Evolutionary conservation across 2,797 vertebrate genomes (phyloP).

Genomic region (Aplochiton taeniatus): DNA sequence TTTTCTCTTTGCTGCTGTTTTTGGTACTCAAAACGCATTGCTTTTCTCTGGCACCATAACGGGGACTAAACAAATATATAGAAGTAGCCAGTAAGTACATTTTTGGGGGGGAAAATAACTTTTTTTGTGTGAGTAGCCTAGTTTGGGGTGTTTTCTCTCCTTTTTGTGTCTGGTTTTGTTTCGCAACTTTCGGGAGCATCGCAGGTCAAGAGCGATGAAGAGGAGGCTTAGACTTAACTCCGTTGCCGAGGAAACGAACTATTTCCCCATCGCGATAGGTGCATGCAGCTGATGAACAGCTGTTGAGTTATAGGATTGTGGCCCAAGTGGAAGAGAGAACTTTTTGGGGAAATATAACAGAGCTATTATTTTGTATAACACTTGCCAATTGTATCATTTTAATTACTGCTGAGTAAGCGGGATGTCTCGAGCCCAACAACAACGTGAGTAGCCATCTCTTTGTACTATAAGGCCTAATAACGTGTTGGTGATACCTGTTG

Average conservation of each 20-base stretch:
- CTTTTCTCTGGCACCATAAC: constrained; percentile 59
- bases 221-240: constrained; percentile 46
- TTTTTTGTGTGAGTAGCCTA: neutral
- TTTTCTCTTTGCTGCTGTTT: constrained; percentile 57
- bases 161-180: too few species aligned
- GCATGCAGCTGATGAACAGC: constrained; percentile 39
- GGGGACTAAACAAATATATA: constrained; percentile 22
- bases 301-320: constrained; percentile 5
- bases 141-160: constrained; percentile 6
- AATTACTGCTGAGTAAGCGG: constrained; percentile 33
- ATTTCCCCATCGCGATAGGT: constrained; percentile 16
- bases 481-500: neutral
- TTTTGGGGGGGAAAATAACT: neutral
- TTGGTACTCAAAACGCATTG: constrained; percentile 53
- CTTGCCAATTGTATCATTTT: constrained; percentile 13
- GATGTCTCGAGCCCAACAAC: constrained; percentile 61
- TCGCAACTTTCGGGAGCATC: constrained; percentile 12
- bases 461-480: neutral
- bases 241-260: constrained; percentile 51
- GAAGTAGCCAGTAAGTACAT: constrained; percentile 26
- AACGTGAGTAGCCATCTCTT: constrained; percentile 53
- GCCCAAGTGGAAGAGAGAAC: constrained; percentile 4
- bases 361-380: constrained; percentile 43
- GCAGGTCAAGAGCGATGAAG: constrained; percentile 12
- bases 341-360: constrained; percentile 9